These are phyloP conservation scores for Mimas tiliae DNA, from an alignment of 2,888 invertebrate genomes.

Conservation along the genomic window DNA sequence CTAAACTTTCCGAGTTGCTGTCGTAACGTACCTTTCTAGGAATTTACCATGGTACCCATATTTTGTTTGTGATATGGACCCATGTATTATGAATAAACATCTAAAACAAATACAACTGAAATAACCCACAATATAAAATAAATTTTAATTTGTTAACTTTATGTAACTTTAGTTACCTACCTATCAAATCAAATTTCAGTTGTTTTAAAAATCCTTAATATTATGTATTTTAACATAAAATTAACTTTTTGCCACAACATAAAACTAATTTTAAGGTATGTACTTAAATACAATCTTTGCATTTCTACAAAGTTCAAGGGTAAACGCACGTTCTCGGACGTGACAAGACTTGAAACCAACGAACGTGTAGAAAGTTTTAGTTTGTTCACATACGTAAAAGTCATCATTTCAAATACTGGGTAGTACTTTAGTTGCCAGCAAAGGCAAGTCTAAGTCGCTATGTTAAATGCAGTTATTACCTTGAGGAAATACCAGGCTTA, in stretches of 20 bases:
- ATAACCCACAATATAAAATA: too few species aligned
- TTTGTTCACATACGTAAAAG: constrained; percentile 14
- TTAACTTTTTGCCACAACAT: constrained; percentile 10
- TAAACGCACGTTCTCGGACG: constrained; percentile 18
- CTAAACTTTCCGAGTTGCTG: too few species aligned
- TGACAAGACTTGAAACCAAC: constrained; percentile 14
- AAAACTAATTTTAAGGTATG: constrained; percentile 15
- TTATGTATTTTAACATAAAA: too few species aligned
- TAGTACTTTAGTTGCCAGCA: constrained; percentile 9
- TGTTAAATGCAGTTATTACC: constrained; percentile 22
- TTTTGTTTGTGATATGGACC: too few species aligned
- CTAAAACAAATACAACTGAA: too few species aligned
- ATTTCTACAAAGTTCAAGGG: constrained; percentile 24
- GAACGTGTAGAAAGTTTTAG: constrained; percentile 25
- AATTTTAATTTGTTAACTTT: too few species aligned
- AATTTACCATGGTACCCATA: too few species aligned
- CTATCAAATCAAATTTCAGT: too few species aligned
- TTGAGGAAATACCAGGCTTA: constrained; percentile 30
- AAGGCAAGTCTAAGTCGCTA: neutral
- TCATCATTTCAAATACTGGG: constrained; percentile 8
- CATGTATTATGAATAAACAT: too few species aligned
- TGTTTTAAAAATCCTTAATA: too few species aligned
- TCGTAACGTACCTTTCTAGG: too few species aligned
- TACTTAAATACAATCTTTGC: neutral
- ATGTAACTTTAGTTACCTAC: too few species aligned